Base-by-base conservation (phyloP, 2,888 invertebrate species). In the Amaurobius ferox region DNA sequence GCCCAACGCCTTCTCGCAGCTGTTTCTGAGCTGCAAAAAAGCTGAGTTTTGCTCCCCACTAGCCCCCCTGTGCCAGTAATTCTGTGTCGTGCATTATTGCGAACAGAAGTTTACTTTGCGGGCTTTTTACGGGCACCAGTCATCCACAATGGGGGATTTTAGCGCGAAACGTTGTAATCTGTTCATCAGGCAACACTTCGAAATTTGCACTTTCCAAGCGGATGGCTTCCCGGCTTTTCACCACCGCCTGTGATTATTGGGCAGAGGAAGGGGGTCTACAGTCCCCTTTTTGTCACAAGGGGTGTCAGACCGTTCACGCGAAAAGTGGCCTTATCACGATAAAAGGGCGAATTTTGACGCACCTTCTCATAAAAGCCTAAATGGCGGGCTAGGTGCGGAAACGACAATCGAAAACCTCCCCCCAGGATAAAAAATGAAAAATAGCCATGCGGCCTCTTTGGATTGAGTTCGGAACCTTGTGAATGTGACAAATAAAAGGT, bases 21-120 rank as follows among this genome's bases (percentile, higher is more conserved):
- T 80, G 79, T 26, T 67, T 40, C 70, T 29, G 39, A 19, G 19
- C 44, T 30, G 30, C 39, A 26, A 40, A 39, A 32, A 79, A 39
- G 16, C 2, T 44, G 11, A 23, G 23, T 16, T 23, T 55, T 55
- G 55, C 13, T 32, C 26, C 68, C 68, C 26, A 26, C 23, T 16
- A n/a, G 30, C 19, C 23, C 67, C 64, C 23, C 29, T 35, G 40
- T 23, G 29, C 68, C 44, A 30, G 32, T 35, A 70, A 70, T 71
- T 71, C 76, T 70, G 44, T 55, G 39, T 66, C 72, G 71, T 9
- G 71, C 26, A 55, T 64, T 72, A 77, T 77, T 76, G 64, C 19
- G 66, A 66, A 72, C 83, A 77, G 72, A 76, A 83, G 83, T 85
- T 85, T 85, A 85, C 77, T 85, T 85, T 85, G 83, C 71, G 71